Conservation (phyloP, 2,797 vertebrate species). For the Synaphobranchus kaupii region DNA sequence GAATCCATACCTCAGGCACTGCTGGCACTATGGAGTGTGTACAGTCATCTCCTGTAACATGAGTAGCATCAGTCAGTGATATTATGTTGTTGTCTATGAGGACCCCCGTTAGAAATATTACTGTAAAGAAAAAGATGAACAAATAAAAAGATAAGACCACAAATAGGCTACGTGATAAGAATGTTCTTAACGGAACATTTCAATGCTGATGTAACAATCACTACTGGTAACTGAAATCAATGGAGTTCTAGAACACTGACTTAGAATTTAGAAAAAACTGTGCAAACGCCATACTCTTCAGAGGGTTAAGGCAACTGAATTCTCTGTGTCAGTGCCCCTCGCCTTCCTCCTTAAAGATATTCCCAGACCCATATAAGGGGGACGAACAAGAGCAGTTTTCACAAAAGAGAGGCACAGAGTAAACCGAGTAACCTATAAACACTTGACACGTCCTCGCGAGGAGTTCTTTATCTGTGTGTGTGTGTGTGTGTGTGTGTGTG, state of each 20-base stretch:
- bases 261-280: no score
- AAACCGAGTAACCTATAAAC: not conserved
- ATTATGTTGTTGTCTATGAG: not conserved
- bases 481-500: slow-evolving; percentile 19
- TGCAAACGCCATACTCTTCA: no score
- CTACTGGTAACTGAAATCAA: no score
- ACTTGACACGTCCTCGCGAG: not conserved
- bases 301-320: no score
- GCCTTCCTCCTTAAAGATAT: not conserved
- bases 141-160: no score
- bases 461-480: not conserved
- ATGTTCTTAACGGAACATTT: no score
- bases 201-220: no score
- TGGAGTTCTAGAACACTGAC: no score
- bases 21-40: no score
- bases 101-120: not conserved
- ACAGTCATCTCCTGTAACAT: not conserved
- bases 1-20: no score
- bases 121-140: not conserved
- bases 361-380: not conserved
- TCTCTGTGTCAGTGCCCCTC: not conserved
- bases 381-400: not conserved
- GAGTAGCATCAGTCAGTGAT: not conserved
- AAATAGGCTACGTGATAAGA: no score
- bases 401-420: no score